A percentile compares a stretch with the other conserved stretches of the same genome.
Conservation (phyloP, 2,888 invertebrate species). For the Drosophila aldrichi region DNA sequence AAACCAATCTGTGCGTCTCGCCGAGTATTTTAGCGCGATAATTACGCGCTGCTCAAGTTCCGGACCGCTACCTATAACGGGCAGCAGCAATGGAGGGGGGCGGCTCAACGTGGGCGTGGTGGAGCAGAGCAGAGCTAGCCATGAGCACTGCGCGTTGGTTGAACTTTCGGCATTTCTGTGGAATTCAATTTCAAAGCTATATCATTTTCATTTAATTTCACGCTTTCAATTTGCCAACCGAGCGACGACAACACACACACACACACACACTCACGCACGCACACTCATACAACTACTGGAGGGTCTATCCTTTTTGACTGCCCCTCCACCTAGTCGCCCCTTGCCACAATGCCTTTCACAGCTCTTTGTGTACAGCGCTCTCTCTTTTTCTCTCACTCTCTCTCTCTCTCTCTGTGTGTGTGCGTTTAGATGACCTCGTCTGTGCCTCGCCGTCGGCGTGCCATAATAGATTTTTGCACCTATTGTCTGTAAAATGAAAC, state of each 20-base stretch:
- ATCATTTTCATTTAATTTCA: constrained; percentile 79
- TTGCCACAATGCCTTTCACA: constrained; percentile 11
- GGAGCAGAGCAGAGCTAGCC: neutral
- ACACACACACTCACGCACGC: constrained; percentile 6
- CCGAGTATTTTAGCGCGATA: constrained; percentile 28
- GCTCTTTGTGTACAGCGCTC: constrained; percentile 2
- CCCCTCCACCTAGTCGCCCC: constrained; percentile 7
- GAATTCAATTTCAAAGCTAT: constrained; percentile 80
- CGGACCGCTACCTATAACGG: neutral
- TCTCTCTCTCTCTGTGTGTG: neutral
- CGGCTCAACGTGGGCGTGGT: neutral
- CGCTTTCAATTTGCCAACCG: constrained; percentile 75
- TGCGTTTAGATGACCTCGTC: constrained; percentile 35
- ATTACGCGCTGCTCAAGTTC: constrained; percentile 31
- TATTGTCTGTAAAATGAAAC: constrained; percentile 68
- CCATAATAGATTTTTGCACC: constrained; percentile 64
- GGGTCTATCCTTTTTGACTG: constrained; percentile 55
- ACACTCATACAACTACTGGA: constrained; percentile 18
- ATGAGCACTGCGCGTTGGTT: constrained; percentile 18
- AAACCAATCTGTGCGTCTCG: constrained; percentile 19
- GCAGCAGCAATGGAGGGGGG: neutral
- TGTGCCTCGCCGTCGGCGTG: constrained; percentile 48
- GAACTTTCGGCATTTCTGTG: constrained; percentile 76
- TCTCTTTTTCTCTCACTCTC: neutral
- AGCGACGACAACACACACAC: constrained; percentile 28